A percentile compares a stretch with the other conserved stretches of the same genome.
These are phyloP conservation scores for Lutjanus erythropterus DNA, from an alignment of 2,113 vertebrate genomes.

Conservation along the genomic window DNA sequence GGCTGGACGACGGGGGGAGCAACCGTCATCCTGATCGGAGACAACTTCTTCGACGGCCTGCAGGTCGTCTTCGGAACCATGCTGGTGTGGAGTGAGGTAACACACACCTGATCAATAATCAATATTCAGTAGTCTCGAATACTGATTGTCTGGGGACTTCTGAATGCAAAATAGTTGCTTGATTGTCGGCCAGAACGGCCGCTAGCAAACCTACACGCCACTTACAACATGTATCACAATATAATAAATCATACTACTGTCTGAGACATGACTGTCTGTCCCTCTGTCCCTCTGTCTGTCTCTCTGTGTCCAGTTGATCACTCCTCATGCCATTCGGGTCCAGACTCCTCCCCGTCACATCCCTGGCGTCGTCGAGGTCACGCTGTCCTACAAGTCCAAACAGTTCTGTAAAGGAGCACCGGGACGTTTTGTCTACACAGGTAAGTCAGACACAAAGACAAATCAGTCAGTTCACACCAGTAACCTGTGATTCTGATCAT, in stretches of 20 bases:
- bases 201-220: too few species aligned
- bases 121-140: too few species aligned
- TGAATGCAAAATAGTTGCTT: too few species aligned
- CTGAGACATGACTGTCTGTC: too few species aligned
- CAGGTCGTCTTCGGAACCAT: slow-evolving; percentile 80
- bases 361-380: too few species aligned
- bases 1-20: slow-evolving; percentile 80
- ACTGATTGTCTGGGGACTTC: too few species aligned
- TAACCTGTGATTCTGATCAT: too few species aligned
- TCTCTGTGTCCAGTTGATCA: slow-evolving; percentile 66
- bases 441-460: slow-evolving; percentile 33
- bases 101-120: background rate
- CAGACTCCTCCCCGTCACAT: slow-evolving; percentile 81
- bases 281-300: background rate
- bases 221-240: too few species aligned
- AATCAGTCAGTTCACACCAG: too few species aligned
- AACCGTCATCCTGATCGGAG: slow-evolving; percentile 77
- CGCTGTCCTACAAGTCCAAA: slow-evolving; percentile 80
- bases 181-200: too few species aligned
- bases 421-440: slow-evolving; percentile 77
- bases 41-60: slow-evolving; percentile 80
- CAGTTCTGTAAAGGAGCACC: slow-evolving; percentile 81
- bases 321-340: slow-evolving; percentile 78
- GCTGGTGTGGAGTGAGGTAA: slow-evolving; percentile 81
- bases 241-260: too few species aligned